Conservation (phyloP, 2,888 invertebrate genomes). For the Ophraella communa region DNA sequence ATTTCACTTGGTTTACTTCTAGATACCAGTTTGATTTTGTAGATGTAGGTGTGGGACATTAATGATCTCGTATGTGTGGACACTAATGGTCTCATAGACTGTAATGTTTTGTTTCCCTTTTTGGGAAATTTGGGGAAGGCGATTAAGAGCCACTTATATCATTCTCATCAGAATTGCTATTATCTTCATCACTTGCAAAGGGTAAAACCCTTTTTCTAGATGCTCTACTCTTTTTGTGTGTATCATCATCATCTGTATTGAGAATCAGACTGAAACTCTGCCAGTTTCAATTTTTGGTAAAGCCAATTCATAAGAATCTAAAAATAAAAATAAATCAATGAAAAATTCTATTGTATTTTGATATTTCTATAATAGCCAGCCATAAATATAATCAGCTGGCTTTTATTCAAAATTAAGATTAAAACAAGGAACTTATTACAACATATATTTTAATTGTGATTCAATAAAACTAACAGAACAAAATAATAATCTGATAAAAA, state of each 20-base stretch:
- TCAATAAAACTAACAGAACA: no score
- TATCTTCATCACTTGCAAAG: no score
- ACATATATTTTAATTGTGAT: no score
- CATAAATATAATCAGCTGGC: no score
- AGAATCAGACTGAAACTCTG: constrained; percentile 6
- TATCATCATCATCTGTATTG: constrained; percentile 10
- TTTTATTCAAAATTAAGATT: no score
- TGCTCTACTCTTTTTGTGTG: constrained; percentile 4
- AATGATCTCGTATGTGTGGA: not conserved
- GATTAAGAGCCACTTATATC: no score
- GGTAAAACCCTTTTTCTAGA: no score
- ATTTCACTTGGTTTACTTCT: not conserved
- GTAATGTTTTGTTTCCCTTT: no score
- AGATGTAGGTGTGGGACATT: not conserved
- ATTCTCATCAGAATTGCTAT: no score
- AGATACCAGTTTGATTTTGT: not conserved
- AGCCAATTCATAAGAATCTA: constrained; percentile 5
- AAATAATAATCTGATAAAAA: no score
- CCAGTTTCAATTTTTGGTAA: constrained; percentile 3
- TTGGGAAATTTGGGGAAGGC: no score
- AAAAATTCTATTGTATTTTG: not conserved
- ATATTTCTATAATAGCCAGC: not conserved
- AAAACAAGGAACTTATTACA: no score
- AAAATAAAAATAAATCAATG: not conserved
- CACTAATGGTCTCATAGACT: not conserved